phyloP scores from a whole-genome alignment of 2,113 vertebrate species.

The Rissa tridactyla region DNA sequence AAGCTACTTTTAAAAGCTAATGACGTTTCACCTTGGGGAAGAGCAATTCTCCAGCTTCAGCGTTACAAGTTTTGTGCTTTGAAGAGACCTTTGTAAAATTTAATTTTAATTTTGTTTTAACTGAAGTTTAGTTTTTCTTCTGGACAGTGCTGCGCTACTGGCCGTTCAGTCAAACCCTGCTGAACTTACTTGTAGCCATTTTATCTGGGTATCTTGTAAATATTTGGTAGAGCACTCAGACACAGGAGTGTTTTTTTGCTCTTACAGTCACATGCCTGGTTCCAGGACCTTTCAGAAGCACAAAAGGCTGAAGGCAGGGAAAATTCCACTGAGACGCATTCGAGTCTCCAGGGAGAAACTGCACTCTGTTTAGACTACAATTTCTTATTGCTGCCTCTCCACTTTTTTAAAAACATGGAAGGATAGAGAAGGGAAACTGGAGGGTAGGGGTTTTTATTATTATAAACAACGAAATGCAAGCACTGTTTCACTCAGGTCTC shows the following conservation, averaged over 20 bases:
- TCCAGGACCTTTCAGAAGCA: conserved; percentile 70
- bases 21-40: not conserved
- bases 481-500: not conserved
- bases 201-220: conserved; percentile 57
- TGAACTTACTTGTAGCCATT: conserved; percentile 47
- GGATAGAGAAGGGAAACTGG: not conserved
- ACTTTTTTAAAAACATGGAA: not conserved
- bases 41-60: conserved; percentile 27
- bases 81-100: not conserved
- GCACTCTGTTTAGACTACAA: conserved; percentile 61
- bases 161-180: conserved; percentile 48
- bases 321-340: conserved; percentile 77
- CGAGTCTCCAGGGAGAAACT: conserved; percentile 73
- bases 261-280: conserved; percentile 59
- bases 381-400: conserved; percentile 17
- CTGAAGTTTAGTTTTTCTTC: not conserved
- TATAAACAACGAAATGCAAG: not conserved
- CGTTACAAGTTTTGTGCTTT: not conserved
- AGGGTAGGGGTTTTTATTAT: not conserved
- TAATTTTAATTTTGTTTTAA: conserved; percentile 12
- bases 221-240: conserved; percentile 45
- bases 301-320: conserved; percentile 75
- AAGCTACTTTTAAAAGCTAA: conserved; percentile 38
- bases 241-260: conserved; percentile 41
- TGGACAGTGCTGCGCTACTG: not conserved